Conservation (phyloP, 2,797 vertebrate genomes). For the Brachyalestes nurse region DNA sequence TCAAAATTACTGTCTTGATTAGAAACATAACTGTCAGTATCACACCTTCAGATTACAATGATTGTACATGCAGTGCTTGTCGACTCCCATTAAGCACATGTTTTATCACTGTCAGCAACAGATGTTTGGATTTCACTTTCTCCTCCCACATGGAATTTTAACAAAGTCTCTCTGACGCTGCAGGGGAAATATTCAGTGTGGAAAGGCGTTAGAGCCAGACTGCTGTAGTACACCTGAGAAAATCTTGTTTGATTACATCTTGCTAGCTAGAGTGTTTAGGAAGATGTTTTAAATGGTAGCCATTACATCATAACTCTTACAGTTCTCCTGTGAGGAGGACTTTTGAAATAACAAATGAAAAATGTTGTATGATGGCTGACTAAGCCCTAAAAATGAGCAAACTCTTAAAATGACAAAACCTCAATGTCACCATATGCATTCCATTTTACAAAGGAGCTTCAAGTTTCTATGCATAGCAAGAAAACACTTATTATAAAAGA, state of each 20-base stretch:
- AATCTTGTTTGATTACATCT: background rate
- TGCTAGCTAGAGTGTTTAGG: background rate
- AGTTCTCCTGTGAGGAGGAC: background rate
- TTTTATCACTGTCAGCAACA: slow-evolving; percentile 75
- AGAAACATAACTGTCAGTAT: slow-evolving; percentile 74
- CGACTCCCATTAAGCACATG: slow-evolving; percentile 69
- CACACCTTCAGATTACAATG: slow-evolving; percentile 75
- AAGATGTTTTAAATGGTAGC: background rate
- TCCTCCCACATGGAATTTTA: slow-evolving; percentile 54
- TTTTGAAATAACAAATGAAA: background rate
- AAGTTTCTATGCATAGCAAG: too few relatives aligned
- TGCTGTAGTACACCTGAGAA: background rate
- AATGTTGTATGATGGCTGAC: too few relatives aligned
- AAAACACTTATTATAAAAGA: too few relatives aligned
- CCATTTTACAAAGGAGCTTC: too few relatives aligned
- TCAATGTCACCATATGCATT: too few relatives aligned
- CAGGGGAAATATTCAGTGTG: slow-evolving; percentile 16
- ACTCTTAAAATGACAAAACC: too few relatives aligned
- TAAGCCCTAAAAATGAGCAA: background rate
- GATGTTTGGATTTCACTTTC: slow-evolving; percentile 55
- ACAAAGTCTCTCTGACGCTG: slow-evolving; percentile 54
- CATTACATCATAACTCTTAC: background rate
- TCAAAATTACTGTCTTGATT: slow-evolving; percentile 70
- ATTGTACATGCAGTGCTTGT: slow-evolving; percentile 75
- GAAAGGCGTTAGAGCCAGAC: background rate